These are phyloP conservation scores for Scaptodrosophila latifasciaeformis DNA, from an alignment of 2,888 invertebrate genomes.

Conservation along the genomic window DNA sequence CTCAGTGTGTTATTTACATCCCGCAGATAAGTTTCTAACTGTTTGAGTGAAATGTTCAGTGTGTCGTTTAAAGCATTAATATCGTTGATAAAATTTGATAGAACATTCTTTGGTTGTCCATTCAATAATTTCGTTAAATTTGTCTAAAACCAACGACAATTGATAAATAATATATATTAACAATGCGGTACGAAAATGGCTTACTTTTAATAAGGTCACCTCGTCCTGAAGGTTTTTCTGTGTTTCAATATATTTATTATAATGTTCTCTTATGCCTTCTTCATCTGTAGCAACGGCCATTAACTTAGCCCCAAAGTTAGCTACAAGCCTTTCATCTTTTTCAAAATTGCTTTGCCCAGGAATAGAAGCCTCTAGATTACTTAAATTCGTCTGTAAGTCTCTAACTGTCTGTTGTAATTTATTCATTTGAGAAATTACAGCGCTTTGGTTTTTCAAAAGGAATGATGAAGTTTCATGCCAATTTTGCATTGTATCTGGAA, in stretches of 20 bases:
- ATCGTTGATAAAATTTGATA: conserved; percentile 54
- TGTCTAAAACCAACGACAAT: conserved; percentile 35
- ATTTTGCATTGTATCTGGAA: conserved; percentile 82
- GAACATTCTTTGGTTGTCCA: conserved; percentile 37
- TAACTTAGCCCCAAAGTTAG: conserved; percentile 74
- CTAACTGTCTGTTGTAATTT: conserved; percentile 78
- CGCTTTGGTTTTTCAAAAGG: conserved; percentile 81
- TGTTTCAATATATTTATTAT: conserved; percentile 60
- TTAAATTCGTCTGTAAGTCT: conserved; percentile 76
- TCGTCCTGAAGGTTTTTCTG: conserved; percentile 60
- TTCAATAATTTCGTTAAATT: conserved; percentile 52
- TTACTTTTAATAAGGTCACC: conserved; percentile 50
- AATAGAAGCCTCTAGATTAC: conserved; percentile 57
- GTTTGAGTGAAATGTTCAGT: conserved; percentile 51
- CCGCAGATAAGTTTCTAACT: conserved; percentile 57
- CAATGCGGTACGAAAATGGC: too few species aligned
- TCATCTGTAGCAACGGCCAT: conserved; percentile 71
- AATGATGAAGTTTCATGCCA: conserved; percentile 83
- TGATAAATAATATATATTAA: neutral
- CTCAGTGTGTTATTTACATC: conserved; percentile 69
- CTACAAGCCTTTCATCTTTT: conserved; percentile 72
- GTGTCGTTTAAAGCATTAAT: conserved; percentile 48
- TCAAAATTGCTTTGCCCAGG: conserved; percentile 67
- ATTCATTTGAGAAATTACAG: conserved; percentile 78
- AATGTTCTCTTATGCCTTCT: conserved; percentile 69